phyloP scores from a whole-genome alignment of 2,797 vertebrate species.

The Gila robusta region DNA sequence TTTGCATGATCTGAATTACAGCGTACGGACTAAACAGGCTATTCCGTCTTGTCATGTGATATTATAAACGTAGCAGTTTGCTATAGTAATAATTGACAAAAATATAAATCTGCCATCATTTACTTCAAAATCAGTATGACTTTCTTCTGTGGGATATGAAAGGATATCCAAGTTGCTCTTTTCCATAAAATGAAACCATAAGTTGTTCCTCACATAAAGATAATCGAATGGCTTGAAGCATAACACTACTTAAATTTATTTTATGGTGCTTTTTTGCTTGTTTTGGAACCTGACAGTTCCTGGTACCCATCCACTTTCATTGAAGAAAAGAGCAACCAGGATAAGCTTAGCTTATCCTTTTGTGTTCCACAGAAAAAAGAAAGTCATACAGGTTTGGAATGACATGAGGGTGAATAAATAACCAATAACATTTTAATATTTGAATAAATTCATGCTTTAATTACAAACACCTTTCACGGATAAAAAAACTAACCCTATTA shows the following conservation, averaged over 20 bases:
- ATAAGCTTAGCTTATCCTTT: not conserved
- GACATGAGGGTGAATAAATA: not conserved
- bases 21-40: conserved; percentile 55
- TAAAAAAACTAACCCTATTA: not conserved
- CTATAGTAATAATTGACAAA: not conserved
- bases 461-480: conserved; percentile 3
- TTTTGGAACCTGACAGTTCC: not conserved
- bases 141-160: not conserved
- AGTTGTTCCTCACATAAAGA: not conserved
- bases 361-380: not conserved
- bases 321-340: not conserved
- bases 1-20: conserved; percentile 64
- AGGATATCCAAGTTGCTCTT: not conserved
- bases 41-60: conserved; percentile 18
- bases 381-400: not conserved
- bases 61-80: not conserved
- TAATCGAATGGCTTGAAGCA: not conserved
- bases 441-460: not conserved
- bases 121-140: not conserved
- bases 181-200: not conserved
- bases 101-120: not conserved
- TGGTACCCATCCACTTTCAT: not conserved
- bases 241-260: too few relatives aligned
- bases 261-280: not conserved
- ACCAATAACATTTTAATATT: not conserved